These are phyloP conservation scores for Electrophaes corylata DNA, from an alignment of 2,888 invertebrate species.

Conservation along the genomic window DNA sequence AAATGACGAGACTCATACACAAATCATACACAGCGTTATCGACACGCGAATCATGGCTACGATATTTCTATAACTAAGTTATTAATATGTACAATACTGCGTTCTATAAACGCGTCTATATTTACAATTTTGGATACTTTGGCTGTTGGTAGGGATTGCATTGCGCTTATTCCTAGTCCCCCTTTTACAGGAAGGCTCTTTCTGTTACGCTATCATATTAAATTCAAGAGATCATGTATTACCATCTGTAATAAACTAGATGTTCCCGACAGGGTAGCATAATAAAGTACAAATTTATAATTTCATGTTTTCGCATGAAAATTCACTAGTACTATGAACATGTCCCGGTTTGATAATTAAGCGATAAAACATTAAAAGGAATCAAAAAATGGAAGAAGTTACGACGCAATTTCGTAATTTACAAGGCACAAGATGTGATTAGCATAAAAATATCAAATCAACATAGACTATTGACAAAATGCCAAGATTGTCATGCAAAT, in stretches of 20 bases:
- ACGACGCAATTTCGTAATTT: not conserved
- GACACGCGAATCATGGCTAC: conserved; percentile 31
- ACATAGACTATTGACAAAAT: not conserved
- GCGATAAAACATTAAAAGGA: not conserved
- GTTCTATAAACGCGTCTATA: conserved; percentile 47
- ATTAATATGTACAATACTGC: conserved; percentile 40
- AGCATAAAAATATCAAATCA: not conserved
- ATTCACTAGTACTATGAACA: too few species aligned
- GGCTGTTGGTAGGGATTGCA: conserved; percentile 75
- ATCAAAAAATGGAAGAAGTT: not conserved
- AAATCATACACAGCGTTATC: conserved; percentile 12
- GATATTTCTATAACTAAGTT: conserved; percentile 27
- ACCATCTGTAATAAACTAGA: conserved; percentile 3
- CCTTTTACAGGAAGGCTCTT: not conserved
- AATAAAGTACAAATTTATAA: not conserved
- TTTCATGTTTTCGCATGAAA: too few species aligned
- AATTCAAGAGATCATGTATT: conserved; percentile 15
- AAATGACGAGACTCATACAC: conserved; percentile 16
- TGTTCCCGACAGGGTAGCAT: not conserved
- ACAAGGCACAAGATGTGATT: not conserved
- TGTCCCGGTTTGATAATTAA: not conserved
- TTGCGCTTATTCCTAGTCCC: conserved; percentile 43
- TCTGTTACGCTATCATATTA: conserved; percentile 16
- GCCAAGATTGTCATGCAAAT: not conserved
- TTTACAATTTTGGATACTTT: conserved; percentile 82